phyloP scores from a whole-genome alignment of 2,888 invertebrate genomes.

The Halictus ligatus region DNA sequence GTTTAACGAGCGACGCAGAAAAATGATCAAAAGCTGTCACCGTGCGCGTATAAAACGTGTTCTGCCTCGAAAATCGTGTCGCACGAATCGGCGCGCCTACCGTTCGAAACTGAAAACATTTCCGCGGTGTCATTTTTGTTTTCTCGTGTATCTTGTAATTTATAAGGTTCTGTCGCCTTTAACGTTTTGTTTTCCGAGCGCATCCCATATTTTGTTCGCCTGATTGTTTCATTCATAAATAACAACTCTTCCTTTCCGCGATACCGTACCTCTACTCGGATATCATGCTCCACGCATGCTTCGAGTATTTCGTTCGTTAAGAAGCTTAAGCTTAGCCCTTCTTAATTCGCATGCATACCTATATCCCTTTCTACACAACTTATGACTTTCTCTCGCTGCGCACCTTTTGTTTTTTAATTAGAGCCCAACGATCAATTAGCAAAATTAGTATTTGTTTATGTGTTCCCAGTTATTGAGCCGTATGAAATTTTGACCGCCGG shows the following conservation, averaged over 20 bases:
- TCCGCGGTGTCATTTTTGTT: background rate
- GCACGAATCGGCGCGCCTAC: background rate
- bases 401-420: background rate
- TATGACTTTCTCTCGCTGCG: background rate
- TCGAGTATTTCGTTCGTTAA: background rate
- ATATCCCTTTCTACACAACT: background rate
- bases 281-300: background rate
- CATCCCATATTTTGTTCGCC: background rate
- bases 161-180: background rate
- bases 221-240: background rate
- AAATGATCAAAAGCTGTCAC: slow-evolving; percentile 50
- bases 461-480: background rate
- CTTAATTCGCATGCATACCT: background rate
- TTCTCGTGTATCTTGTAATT: slow-evolving; percentile 24
- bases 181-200: no score
- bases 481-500: no score
- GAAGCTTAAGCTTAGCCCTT: background rate
- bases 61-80: slow-evolving; percentile 29
- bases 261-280: background rate
- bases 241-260: no score
- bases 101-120: slow-evolving; percentile 26
- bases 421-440: background rate
- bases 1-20: slow-evolving; percentile 46
- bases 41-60: slow-evolving; percentile 31
- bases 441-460: background rate